Percentiles rank a stretch among this genome's conserved stretches.
phyloP scores from a whole-genome alignment of 1,140 invertebrate species.

The Meloidogyne floridensis region DNA sequence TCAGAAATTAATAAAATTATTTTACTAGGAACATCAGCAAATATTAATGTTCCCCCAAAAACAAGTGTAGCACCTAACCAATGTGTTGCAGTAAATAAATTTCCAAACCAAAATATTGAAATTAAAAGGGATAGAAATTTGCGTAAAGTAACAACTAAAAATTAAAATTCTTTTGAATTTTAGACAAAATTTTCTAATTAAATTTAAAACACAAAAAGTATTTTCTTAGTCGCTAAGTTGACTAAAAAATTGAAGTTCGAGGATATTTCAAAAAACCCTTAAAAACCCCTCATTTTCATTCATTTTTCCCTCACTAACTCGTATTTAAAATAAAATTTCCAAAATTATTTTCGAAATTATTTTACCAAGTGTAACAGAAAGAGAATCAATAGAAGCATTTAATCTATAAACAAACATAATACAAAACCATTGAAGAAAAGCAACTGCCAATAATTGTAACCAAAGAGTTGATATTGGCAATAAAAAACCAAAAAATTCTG shows the following conservation, averaged over 20 bases:
- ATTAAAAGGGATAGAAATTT: slow-evolving; percentile 93
- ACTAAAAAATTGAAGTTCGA: no score
- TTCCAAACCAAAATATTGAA: slow-evolving; percentile 91
- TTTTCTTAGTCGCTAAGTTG: no score
- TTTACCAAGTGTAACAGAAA: slow-evolving; percentile 83
- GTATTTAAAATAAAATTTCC: no score
- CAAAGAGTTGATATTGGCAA: slow-evolving; percentile 76
- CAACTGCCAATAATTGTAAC: slow-evolving; percentile 75
- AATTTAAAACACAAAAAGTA: no score
- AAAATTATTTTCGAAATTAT: not conserved
- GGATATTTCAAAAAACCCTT: no score
- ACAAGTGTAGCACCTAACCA: slow-evolving; percentile 89
- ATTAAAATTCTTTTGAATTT: not conserved
- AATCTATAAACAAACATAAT: slow-evolving; percentile 90
- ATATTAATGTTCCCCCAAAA: slow-evolving; percentile 88
- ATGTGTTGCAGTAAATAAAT: slow-evolving; percentile 86
- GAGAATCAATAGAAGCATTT: slow-evolving; percentile 86
- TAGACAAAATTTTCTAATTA: no score
- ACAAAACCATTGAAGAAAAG: slow-evolving; percentile 74
- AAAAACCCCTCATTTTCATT: no score
- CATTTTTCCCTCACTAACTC: no score
- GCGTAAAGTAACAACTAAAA: slow-evolving; percentile 81
- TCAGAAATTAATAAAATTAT: slow-evolving; percentile 5
- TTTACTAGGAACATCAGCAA: slow-evolving; percentile 66
- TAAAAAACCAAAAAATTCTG: slow-evolving; percentile 60